phyloP scores from a whole-genome alignment of 2,888 invertebrate genomes.

The Drosophila meridionalis region DNA sequence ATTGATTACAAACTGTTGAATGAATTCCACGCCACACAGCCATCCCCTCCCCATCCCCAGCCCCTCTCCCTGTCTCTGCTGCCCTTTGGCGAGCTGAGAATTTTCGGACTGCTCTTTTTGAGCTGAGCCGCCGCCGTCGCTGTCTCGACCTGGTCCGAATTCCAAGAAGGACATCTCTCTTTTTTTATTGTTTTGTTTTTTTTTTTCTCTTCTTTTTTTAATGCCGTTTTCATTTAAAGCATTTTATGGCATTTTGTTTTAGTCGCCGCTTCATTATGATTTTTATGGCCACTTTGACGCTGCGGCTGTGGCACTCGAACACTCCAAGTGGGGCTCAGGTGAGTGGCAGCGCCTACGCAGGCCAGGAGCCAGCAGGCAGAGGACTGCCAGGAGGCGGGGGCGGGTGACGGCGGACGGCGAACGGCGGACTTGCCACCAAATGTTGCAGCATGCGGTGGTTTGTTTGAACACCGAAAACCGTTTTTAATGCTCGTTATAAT shows the following conservation, averaged over 20 bases:
- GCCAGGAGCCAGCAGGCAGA: slow-evolving; percentile 11
- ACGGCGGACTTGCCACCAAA: slow-evolving; percentile 21
- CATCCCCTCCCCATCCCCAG: not conserved
- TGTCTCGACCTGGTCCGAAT: slow-evolving; percentile 58
- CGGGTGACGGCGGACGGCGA: not conserved
- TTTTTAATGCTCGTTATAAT: slow-evolving; percentile 76
- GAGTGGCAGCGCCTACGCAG: slow-evolving; percentile 55
- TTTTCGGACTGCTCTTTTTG: slow-evolving; percentile 48
- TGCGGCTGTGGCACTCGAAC: slow-evolving; percentile 27
- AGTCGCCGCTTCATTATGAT: slow-evolving; percentile 81
- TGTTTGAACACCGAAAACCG: slow-evolving; percentile 70
- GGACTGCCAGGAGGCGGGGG: not conserved
- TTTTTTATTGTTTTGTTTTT: slow-evolving; percentile 27
- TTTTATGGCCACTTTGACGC: slow-evolving; percentile 76
- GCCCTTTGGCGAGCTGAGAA: slow-evolving; percentile 32
- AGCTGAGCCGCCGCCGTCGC: slow-evolving; percentile 51
- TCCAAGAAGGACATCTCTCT: slow-evolving; percentile 74
- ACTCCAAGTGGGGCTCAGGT: slow-evolving; percentile 36
- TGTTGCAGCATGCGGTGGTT: slow-evolving; percentile 51
- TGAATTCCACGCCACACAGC: slow-evolving; percentile 59
- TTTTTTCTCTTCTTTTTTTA: slow-evolving; percentile 41
- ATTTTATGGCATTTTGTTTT: slow-evolving; percentile 78
- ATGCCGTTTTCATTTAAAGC: slow-evolving; percentile 74
- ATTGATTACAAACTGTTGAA: slow-evolving; percentile 78
- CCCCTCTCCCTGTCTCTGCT: not conserved